These are phyloP conservation scores for Falco concolor DNA, from an alignment of 2,797 vertebrate genomes.

Conservation along the genomic window DNA sequence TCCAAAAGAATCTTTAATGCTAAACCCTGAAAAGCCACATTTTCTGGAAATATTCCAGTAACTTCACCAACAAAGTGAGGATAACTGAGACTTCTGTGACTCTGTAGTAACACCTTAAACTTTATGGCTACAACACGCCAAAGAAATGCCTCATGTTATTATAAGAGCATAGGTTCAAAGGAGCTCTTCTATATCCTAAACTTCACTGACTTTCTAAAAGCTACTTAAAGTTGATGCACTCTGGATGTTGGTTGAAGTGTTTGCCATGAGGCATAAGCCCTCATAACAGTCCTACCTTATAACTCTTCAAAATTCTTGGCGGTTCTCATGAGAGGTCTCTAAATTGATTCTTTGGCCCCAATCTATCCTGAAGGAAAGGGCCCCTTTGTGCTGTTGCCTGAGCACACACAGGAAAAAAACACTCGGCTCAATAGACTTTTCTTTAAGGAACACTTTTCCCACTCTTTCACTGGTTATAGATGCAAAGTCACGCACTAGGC, in stretches of 20 bases:
- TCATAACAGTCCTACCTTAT: neutral
- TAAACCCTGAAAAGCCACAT: neutral
- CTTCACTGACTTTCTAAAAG: neutral
- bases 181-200: neutral
- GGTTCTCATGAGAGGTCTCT: neutral
- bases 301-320: neutral
- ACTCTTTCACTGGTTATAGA: neutral
- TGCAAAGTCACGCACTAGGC: neutral
- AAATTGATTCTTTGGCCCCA: neutral
- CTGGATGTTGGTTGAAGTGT: neutral
- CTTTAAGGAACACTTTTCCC: neutral
- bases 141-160: neutral
- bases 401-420: neutral
- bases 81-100: neutral
- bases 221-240: neutral
- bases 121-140: neutral
- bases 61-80: neutral
- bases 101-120: neutral
- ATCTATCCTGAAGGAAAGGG: neutral
- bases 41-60: neutral
- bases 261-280: neutral
- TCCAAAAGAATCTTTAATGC: neutral
- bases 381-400: neutral
- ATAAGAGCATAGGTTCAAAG: neutral
- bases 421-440: neutral